Conservation (phyloP, 2,888 invertebrate species). For the Koerneria pararmatus region DNA sequence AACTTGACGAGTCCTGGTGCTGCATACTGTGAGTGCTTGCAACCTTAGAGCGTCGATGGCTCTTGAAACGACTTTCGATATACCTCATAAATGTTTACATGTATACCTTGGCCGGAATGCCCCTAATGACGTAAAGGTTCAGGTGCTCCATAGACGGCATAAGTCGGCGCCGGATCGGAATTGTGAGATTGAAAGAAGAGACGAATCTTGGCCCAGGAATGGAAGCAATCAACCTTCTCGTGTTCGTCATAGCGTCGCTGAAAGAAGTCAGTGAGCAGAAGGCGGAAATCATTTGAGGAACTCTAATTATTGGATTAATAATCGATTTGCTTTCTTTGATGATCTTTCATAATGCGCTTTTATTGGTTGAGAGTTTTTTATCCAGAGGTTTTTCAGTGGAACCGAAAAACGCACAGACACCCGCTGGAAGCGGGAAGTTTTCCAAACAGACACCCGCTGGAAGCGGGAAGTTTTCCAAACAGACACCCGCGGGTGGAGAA, state of each 20-base stretch:
- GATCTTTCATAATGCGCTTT: neutral
- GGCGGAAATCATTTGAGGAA: neutral
- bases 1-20: too few relatives aligned
- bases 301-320: neutral
- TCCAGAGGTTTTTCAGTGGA: too few relatives aligned
- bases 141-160: slow-evolving; percentile 41
- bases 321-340: neutral
- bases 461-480: too few relatives aligned
- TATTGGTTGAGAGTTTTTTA: neutral
- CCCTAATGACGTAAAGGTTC: too few relatives aligned
- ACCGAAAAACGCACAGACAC: too few relatives aligned
- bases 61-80: neutral
- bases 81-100: neutral
- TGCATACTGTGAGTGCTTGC: slow-evolving; percentile 5
- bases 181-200: slow-evolving; percentile 41
- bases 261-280: slow-evolving; percentile 4
- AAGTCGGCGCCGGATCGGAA: slow-evolving; percentile 34
- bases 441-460: too few relatives aligned
- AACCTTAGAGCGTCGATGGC: neutral
- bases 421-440: too few relatives aligned
- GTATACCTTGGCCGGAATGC: too few relatives aligned
- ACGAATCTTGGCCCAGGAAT: slow-evolving; percentile 47
- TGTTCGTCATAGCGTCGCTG: slow-evolving; percentile 40
- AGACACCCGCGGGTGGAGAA: too few relatives aligned
- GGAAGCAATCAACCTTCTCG: slow-evolving; percentile 39